Evolutionary conservation across 1,140 invertebrate genomes (phyloP).

Genomic region (Laupala kohalensis): DNA sequence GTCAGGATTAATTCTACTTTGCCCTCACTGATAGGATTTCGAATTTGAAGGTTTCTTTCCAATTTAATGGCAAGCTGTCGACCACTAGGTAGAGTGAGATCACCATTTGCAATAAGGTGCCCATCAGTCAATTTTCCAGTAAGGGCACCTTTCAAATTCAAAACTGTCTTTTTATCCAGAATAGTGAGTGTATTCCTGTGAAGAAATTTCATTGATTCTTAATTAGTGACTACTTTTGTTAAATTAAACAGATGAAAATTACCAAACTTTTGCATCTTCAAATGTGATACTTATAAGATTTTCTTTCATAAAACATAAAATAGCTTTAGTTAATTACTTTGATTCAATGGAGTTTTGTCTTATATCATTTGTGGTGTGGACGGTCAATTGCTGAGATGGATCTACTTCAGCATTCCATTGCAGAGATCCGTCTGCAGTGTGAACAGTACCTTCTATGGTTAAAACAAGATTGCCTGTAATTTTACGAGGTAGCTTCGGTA

Average conservation of each 20-base stretch:
- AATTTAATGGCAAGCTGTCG: constrained; percentile 1
- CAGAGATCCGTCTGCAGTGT: constrained; percentile 42
- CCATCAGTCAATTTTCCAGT: constrained; percentile 24
- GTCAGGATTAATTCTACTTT: not conserved
- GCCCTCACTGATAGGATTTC: not conserved
- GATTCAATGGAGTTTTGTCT: constrained; percentile 42
- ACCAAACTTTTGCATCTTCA: too few species aligned
- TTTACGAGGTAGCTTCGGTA: constrained; percentile 37
- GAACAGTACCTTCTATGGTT: constrained; percentile 37
- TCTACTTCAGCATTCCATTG: constrained; percentile 54
- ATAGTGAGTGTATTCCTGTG: constrained; percentile 38
- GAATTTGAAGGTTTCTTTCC: constrained; percentile 1
- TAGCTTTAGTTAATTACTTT: constrained; percentile 41
- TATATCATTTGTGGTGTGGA: constrained; percentile 43
- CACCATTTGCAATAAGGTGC: constrained; percentile 30
- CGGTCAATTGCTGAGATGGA: constrained; percentile 43
- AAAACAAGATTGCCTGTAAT: constrained; percentile 41
- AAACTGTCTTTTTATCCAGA: constrained; percentile 31
- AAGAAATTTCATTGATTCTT: not conserved
- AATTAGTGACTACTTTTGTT: not conserved
- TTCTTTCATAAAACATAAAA: too few species aligned
- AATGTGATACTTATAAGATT: too few species aligned
- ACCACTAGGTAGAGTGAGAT: constrained; percentile 40
- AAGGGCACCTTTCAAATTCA: constrained; percentile 17
- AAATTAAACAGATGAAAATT: not conserved